Evolutionary conservation across 2,888 invertebrate species (phyloP).

Genomic region (Emesis furor): DNA sequence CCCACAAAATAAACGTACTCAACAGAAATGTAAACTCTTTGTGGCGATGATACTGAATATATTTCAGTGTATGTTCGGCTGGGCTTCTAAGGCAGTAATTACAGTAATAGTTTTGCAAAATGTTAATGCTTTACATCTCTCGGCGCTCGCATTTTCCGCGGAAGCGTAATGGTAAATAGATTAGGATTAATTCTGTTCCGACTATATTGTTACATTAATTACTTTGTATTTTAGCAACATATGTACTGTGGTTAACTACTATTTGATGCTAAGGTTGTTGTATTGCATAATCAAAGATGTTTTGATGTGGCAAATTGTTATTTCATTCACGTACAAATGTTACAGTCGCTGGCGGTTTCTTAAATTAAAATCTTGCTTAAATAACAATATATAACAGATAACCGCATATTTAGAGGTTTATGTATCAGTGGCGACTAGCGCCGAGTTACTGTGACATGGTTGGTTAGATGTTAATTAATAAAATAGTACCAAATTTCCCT

Average conservation of each 20-base stretch:
- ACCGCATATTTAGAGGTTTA: too few species aligned
- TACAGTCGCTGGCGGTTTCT: not conserved
- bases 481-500: too few species aligned
- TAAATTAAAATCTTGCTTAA: not conserved
- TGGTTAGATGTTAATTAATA: too few species aligned
- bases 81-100: not conserved
- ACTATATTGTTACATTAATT: constrained; percentile 14
- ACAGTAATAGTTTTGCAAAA: constrained; percentile 4
- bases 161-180: constrained; percentile 15
- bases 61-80: not conserved
- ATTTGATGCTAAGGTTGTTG: not conserved
- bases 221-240: constrained; percentile 12
- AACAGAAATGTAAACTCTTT: not conserved
- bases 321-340: not conserved
- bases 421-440: too few species aligned
- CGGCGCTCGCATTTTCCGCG: not conserved
- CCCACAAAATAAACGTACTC: not conserved
- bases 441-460: too few species aligned
- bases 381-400: too few species aligned
- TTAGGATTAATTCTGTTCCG: constrained; percentile 11
- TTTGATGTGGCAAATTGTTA: not conserved
- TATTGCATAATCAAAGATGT: not conserved
- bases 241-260: constrained; percentile 12
- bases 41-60: not conserved
- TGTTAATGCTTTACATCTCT: constrained; percentile 1